Evolutionary conservation across 2,888 invertebrate genomes (phyloP).

Genomic region (Pomacea canaliculata): DNA sequence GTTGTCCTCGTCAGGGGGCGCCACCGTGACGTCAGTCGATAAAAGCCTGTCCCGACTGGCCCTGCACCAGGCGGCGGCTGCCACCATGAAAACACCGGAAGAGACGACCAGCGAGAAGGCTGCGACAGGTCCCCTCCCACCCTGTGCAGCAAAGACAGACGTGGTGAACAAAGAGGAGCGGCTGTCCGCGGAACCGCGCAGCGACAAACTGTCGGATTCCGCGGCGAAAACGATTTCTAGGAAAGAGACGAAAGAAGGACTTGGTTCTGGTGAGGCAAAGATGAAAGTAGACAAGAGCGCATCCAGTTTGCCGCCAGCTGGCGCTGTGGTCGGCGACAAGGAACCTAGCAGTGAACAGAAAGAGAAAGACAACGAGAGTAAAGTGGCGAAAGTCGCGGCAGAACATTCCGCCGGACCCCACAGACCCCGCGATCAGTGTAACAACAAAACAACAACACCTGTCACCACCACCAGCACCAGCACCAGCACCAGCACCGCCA

Average conservation of each 20-base stretch:
- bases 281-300: too few species aligned
- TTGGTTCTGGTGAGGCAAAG: neutral
- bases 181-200: neutral
- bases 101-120: neutral
- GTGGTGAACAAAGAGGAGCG: neutral
- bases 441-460: conserved; percentile 9
- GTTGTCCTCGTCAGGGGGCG: conserved; percentile 10
- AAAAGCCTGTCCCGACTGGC: conserved; percentile 14
- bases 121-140: neutral
- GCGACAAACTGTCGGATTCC: conserved; percentile 19
- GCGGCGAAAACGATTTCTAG: conserved; percentile 4
- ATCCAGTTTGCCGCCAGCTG: too few species aligned
- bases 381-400: neutral
- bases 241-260: neutral
- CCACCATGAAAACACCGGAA: neutral
- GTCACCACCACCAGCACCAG: conserved; percentile 6
- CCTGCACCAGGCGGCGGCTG: conserved; percentile 10
- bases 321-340: neutral
- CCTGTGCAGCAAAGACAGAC: neutral
- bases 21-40: neutral
- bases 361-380: neutral
- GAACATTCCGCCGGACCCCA: conserved; percentile 1
- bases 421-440: conserved; percentile 6
- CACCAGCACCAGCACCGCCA: conserved; percentile 23
- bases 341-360: neutral